Evolutionary conservation across 2,113 vertebrate species (phyloP).

Genomic region (Eretmochelys imbricata): DNA sequence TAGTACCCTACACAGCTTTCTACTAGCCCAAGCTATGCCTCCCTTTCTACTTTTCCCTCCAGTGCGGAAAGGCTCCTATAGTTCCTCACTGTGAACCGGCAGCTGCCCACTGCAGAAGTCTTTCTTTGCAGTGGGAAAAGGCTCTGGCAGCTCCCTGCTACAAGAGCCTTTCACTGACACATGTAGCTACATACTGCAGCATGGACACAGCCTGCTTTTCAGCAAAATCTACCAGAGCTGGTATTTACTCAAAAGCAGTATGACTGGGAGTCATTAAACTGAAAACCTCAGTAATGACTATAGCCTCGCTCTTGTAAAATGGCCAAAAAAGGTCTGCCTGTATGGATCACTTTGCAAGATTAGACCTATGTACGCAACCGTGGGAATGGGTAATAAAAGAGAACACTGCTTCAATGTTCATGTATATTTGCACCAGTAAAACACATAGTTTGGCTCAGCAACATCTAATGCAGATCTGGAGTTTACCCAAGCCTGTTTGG

Average conservation of each 20-base stretch:
- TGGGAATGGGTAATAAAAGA: neutral
- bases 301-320: neutral
- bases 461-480: neutral
- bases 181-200: no score
- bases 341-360: neutral
- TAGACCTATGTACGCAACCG: neutral
- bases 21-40: no score
- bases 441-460: neutral
- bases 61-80: no score
- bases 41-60: no score
- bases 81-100: no score
- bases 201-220: no score
- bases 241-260: neutral
- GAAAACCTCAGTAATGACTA: neutral
- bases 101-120: no score
- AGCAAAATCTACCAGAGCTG: neutral
- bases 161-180: no score
- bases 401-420: neutral
- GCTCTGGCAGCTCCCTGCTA: no score
- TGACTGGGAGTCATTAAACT: neutral
- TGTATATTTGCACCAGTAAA: neutral
- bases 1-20: no score
- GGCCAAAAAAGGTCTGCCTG: neutral
- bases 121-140: no score
- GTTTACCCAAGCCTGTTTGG: neutral